A percentile compares a stretch with the other conserved stretches of the same genome.
These are phyloP conservation scores for Unio delphinus DNA, from an alignment of 2,888 invertebrate genomes.

Conservation along the genomic window DNA sequence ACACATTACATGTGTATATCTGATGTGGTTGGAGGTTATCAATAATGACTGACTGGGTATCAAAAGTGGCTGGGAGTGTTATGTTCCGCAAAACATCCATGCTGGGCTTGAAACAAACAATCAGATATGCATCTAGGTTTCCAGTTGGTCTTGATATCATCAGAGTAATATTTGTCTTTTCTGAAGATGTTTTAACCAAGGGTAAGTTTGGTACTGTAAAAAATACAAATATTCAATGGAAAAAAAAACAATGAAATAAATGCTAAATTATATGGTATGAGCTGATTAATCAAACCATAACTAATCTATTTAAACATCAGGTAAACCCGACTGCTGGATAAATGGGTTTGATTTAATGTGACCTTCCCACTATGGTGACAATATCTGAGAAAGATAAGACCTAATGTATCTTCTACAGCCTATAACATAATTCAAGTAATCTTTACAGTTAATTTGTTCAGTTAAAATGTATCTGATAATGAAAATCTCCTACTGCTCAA, in stretches of 20 bases:
- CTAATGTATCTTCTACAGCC: too few species aligned
- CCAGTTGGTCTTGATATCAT: conserved; percentile 33
- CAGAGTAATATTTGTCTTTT: conserved; percentile 31
- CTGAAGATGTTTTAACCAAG: conserved; percentile 24
- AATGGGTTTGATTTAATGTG: too few species aligned
- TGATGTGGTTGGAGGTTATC: conserved; percentile 38
- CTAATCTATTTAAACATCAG: too few species aligned
- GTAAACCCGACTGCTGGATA: too few species aligned
- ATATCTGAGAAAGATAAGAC: too few species aligned
- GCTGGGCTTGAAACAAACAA: conserved; percentile 17
- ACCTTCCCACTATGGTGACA: too few species aligned
- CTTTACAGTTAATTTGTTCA: too few species aligned
- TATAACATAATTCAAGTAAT: too few species aligned
- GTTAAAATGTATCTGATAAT: too few species aligned
- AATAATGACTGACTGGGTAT: conserved; percentile 18
- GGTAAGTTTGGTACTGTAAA: conserved; percentile 43
- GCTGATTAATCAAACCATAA: too few species aligned
- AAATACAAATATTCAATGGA: not conserved
- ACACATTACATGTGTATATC: conserved; percentile 42
- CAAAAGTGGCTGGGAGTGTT: conserved; percentile 7
- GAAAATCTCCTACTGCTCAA: too few species aligned
- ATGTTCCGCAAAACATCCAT: conserved; percentile 18
- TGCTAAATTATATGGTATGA: not conserved
- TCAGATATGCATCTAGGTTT: conserved; percentile 25
- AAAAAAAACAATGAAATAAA: not conserved